A percentile compares a stretch with the other conserved stretches of the same genome.
These are phyloP conservation scores for Archocentrus centrarchus DNA, from an alignment of 2,113 vertebrate species.

Conservation along the genomic window DNA sequence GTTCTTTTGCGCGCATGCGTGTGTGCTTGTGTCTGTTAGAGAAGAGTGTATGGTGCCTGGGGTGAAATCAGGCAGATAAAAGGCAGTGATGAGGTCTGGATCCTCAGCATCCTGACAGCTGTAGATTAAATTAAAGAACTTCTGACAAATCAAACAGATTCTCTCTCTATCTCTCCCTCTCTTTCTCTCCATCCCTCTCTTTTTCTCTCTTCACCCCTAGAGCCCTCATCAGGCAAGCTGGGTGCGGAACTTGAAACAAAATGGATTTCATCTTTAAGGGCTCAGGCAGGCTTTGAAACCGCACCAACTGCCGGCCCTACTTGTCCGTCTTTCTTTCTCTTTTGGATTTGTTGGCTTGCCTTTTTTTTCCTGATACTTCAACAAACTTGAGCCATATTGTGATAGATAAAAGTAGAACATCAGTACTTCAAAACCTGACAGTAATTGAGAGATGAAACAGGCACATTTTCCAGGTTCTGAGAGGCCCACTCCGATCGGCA, in stretches of 20 bases:
- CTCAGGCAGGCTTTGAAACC: conserved; percentile 90
- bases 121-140: conserved; percentile 99
- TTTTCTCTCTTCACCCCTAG: conserved; percentile 86
- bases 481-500: conserved; percentile 60
- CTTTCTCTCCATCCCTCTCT: conserved; percentile 77
- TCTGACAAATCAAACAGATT: conserved; percentile 98
- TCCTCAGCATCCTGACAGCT: conserved; percentile 97
- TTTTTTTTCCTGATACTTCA: conserved; percentile 85
- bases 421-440: conserved; percentile 92
- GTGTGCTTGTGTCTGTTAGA: conserved; percentile 54
- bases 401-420: conserved; percentile 92
- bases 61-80: conserved; percentile 93
- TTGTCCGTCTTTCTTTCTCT: conserved; percentile 64
- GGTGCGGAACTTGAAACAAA: conserved; percentile 95
- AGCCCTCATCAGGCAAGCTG: conserved; percentile 88
- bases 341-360: conserved; percentile 86
- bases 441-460: conserved; percentile 89
- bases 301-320: conserved; percentile 85
- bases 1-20: conserved; percentile 34
- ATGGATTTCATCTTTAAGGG: conserved; percentile 99
- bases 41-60: conserved; percentile 82
- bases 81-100: conserved; percentile 87
- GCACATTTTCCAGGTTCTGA: conserved; percentile 75
- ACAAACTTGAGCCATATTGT: conserved; percentile 98
- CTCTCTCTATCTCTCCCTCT: conserved; percentile 73